Evolutionary conservation across 2,888 invertebrate species (phyloP), one percentile per base, ranked within the genome.

Genomic region (Galerucella calmariensis): DNA sequence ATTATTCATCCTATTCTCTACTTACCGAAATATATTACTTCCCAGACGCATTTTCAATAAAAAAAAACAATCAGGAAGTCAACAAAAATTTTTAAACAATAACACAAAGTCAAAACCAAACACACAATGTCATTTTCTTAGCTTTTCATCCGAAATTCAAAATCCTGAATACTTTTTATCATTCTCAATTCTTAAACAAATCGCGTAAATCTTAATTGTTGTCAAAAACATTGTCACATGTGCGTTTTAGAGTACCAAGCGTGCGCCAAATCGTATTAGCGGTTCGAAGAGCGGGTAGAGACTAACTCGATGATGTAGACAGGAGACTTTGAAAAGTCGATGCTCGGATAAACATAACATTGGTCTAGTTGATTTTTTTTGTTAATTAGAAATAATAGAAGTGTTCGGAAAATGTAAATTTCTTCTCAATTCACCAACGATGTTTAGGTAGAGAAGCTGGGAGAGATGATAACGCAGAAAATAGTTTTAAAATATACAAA

Each of bases 251-350:
- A 73, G 56, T 16, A 77, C 59, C 70, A 65, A 71, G 74, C 67
- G 69, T 68, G 75, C 69, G 75, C 77, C 72, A 67, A 74, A 73
- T 76, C 75, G 79, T 79, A 79, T 81, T 79, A 74, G 76, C 80
- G 67, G 77, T 72, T 73, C 81, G 81, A 81, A 79, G 80, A 80
- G 79, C 80, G 80, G 79, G 78, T 81, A 79, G 79, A 77, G 75
- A 81, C 81, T 81, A 81, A 81, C 75, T 79, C 74, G 75, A 71
- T 73, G 72, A 77, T 78, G n/a, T n/a, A 78, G 72, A 70, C 66
- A 63, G 62, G 56, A 63, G 56, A 41, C 66, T 69, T 71, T 53
- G 73, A 72, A 62, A 67, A 67, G 58, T 51, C 76, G 74, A 74
- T 67, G 72, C 67, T 71, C 68, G 69, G 75, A 72, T 75, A 75